These are phyloP conservation scores for Dasysyrphus albostriatus DNA, from an alignment of 2,888 invertebrate genomes.

Conservation along the genomic window DNA sequence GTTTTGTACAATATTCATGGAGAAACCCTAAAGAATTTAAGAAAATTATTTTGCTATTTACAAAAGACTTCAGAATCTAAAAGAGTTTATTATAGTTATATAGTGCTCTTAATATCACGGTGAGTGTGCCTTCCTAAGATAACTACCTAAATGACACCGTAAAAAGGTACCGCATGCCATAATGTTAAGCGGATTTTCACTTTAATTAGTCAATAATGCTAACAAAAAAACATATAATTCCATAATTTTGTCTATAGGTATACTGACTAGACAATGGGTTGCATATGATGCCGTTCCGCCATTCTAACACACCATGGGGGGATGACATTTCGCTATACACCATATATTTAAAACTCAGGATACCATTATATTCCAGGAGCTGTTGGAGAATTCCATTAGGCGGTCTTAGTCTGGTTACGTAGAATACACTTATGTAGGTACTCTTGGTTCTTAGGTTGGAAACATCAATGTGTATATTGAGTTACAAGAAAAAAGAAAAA, in stretches of 20 bases:
- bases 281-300: constrained; percentile 45
- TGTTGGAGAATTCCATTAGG: background rate
- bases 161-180: constrained; percentile 71
- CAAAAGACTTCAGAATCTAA: background rate
- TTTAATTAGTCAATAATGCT: constrained; percentile 78
- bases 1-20: constrained; percentile 1
- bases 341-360: background rate
- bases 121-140: constrained; percentile 73
- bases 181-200: constrained; percentile 77
- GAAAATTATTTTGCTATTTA: constrained; percentile 28
- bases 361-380: background rate
- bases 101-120: background rate
- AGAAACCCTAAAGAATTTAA: constrained; percentile 5
- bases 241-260: constrained; percentile 53
- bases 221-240: constrained; percentile 65
- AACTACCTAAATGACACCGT: constrained; percentile 76
- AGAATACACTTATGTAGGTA: background rate
- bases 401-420: background rate
- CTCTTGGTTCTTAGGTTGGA: background rate
- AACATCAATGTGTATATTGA: constrained; percentile 47
- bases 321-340: constrained; percentile 47
- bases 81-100: constrained; percentile 23
- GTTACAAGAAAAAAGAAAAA: constrained; percentile 52
- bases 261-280: constrained; percentile 39
- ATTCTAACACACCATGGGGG: constrained; percentile 56